Evolutionary conservation across 2,113 vertebrate species (phyloP), one percentile per base, ranked within the genome.

Genomic region (Gobius niger): DNA sequence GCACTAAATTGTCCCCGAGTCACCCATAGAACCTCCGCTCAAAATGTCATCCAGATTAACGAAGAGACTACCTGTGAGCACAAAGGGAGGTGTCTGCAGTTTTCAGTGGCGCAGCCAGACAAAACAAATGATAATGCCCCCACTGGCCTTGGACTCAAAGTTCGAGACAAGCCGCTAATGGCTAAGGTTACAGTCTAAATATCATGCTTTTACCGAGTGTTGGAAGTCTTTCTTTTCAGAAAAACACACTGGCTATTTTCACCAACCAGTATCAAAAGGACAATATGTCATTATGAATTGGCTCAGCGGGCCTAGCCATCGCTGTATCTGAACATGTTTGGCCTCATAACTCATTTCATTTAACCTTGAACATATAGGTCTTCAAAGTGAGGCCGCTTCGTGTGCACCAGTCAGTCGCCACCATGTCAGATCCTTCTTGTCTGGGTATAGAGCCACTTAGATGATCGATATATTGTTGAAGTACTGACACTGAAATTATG

Each of bases 1-100:
- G 63, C 67, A 47, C 56, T 19, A 53, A 81, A 67, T 73, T n/a
- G 1, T 47, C 72, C 59, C 54, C 18, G 18, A 77, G 68, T 75
- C 71, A 63, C 68, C 50, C 54, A 54, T 68, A n/a, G 68, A 64
- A 78, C 56, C 53, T 75, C 4, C 14, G 53, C 60, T 60, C 52
- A 52, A 87, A 89, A 89, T 87, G 80, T 85, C 88, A 87, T 71
- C 64, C 81, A 85, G 81, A 87, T 88, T 89, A 85, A 65, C 47
- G 65, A 53, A 7, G 70, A 56, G 60, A 42, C 56, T 64, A 80
- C 76, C 78, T 67, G 72, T 7, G 16, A 73, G 60, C 18, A 44
- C 46, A 65, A 56, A 75, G 47, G 18, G 44, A 44, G 40, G 46
- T 75, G 71, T 54, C 63, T 44, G 57, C 47, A 16, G 8, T n/a